Evolutionary conservation across 2,888 invertebrate genomes (phyloP).

Genomic region (Dicyrtomina minuta): DNA sequence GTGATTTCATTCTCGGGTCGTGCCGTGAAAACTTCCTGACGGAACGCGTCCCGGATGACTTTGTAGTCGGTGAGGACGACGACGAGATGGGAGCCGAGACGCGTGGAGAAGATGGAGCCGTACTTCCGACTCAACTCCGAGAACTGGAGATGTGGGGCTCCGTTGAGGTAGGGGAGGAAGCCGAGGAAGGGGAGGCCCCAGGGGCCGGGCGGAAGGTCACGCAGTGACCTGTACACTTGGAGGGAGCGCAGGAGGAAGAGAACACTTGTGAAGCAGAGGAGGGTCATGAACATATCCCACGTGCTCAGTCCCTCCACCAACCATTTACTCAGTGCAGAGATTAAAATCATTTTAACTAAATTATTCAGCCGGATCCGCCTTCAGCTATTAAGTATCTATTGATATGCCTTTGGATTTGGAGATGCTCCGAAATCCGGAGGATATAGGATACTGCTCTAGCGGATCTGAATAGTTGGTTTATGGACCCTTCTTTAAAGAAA

Average conservation of each 20-base stretch:
- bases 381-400: no score
- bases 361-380: no score
- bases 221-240: slow-evolving; percentile 39
- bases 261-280: slow-evolving; percentile 38
- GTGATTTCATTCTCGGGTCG: slow-evolving; percentile 83
- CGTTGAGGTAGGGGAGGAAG: slow-evolving; percentile 77
- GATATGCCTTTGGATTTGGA: no score
- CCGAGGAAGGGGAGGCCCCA: slow-evolving; percentile 84
- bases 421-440: not conserved
- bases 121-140: slow-evolving; percentile 74
- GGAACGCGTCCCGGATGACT: slow-evolving; percentile 80
- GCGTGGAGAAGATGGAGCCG: slow-evolving; percentile 77
- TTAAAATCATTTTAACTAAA: slow-evolving; percentile 26
- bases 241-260: slow-evolving; percentile 38
- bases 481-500: no score
- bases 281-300: slow-evolving; percentile 36
- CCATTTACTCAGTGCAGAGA: slow-evolving; percentile 18
- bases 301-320: slow-evolving; percentile 24
- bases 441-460: not conserved
- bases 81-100: slow-evolving; percentile 77
- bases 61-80: slow-evolving; percentile 85
- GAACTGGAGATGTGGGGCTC: slow-evolving; percentile 74
- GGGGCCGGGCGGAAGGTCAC: slow-evolving; percentile 76
- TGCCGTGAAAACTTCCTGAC: slow-evolving; percentile 82
- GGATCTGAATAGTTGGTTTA: no score